Evolutionary conservation across 2,797 vertebrate genomes (phyloP), one percentile per base, ranked within the genome.

Genomic region (Fringilla coelebs): DNA sequence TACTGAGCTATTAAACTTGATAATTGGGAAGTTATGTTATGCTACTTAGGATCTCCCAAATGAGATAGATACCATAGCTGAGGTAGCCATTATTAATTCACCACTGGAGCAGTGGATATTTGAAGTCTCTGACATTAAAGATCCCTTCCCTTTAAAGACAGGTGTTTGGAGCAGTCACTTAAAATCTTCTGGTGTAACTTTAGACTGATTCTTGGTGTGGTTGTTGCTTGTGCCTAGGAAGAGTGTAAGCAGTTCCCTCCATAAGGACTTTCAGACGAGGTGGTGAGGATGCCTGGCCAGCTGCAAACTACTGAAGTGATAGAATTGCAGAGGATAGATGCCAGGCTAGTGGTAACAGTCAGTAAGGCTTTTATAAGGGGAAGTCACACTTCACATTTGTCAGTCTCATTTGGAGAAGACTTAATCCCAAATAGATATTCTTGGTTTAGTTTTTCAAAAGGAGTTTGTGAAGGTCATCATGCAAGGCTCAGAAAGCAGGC

Each of bases 181-280:
- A 25, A 86, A 63, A 17, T 63, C 11, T 55, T 31, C 11, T 51
- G 9, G 13, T 74, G 45, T 76, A 31, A 43, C n/a, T 73, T 22
- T 13, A 13, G 43, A 16, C 22, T 72, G n/a, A 22, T 38, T 31
- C 45, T 68, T 61, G 34, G 7, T 63, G n/a, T 3, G 5, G 21
- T 54, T 74, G 49, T 61, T 76, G 20, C 36, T 73, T 73, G 28
- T 32, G 55, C 29, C 18, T 18, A 29, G 67, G 74, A 52, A 22
- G 21, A 17, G 17, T 3, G 31, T 16, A 12, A 36, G 46, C 1
- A 2, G 7, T 52, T 76, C n/a, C 32, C 32, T 70, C 32, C 9
- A 9, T 36, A 6, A 0, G 3, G 41, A 7, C 41, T 68, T 79
- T 29, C 1, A 48, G 3, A 57, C 3, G 34, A 58, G 46, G 15